These are phyloP conservation scores for Benthosema pterotum DNA, from an alignment of 2,797 vertebrate genomes.

Conservation along the genomic window DNA sequence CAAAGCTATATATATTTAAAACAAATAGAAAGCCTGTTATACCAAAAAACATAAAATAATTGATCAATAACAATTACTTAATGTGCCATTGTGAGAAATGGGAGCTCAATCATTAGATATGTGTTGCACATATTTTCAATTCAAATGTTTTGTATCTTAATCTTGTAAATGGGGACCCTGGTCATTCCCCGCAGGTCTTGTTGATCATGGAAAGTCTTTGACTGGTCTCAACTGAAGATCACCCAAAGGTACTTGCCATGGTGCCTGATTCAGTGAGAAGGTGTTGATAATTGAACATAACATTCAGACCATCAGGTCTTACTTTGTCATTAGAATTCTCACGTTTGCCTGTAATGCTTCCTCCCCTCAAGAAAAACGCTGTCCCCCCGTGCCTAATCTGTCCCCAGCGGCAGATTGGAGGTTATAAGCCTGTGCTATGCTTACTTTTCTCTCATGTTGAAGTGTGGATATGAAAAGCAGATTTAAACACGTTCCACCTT, in stretches of 20 bases:
- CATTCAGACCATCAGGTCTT: constrained; percentile 57
- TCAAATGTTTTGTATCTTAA: not conserved
- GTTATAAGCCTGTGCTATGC: constrained; percentile 42
- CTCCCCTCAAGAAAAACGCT: constrained; percentile 81
- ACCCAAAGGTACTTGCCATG: constrained; percentile 59
- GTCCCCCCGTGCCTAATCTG: constrained; percentile 72
- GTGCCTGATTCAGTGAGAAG: constrained; percentile 53
- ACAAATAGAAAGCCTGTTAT: not conserved
- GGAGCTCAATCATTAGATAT: not conserved
- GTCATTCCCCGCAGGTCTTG: constrained; percentile 54
- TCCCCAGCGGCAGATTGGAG: constrained; percentile 58
- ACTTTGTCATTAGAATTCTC: constrained; percentile 81
- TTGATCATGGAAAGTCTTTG: constrained; percentile 63
- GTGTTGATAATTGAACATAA: constrained; percentile 49
- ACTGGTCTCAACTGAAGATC: constrained; percentile 64
- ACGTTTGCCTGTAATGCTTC: constrained; percentile 81
- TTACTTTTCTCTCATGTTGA: constrained; percentile 51
- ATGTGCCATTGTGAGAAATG: not conserved
- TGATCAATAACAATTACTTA: not conserved
- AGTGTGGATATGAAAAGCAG: constrained; percentile 70
- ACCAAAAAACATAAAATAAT: constrained; percentile 3
- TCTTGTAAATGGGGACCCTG: constrained; percentile 60
- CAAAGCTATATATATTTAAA: too few relatives aligned
- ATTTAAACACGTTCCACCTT: constrained; percentile 51
- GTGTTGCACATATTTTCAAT: constrained; percentile 2